Conservation (phyloP, 2,888 invertebrate species). For the Lysandra coridon region DNA sequence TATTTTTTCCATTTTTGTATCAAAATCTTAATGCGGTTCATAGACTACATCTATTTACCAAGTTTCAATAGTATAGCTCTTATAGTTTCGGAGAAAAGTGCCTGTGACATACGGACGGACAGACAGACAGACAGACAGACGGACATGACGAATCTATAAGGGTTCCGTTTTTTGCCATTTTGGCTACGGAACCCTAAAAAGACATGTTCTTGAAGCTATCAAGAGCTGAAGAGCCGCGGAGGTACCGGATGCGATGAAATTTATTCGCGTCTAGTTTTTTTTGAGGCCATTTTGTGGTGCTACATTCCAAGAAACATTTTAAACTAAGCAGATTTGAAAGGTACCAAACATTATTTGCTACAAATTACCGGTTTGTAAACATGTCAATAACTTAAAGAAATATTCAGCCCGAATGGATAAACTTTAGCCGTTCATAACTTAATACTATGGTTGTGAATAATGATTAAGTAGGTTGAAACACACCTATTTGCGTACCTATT, state of each 20-base stretch:
- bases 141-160: too few relatives aligned
- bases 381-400: slow-evolving; percentile 1
- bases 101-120: too few relatives aligned
- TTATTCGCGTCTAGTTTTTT: slow-evolving; percentile 75
- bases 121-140: too few relatives aligned
- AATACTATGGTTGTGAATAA: neutral
- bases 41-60: too few relatives aligned
- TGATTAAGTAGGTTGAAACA: neutral
- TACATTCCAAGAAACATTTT: slow-evolving; percentile 68
- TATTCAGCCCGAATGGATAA: slow-evolving; percentile 1
- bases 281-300: slow-evolving; percentile 62
- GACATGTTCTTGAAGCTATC: slow-evolving; percentile 76
- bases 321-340: slow-evolving; percentile 48
- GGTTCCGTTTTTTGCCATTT: too few relatives aligned
- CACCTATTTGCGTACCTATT: neutral
- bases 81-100: too few relatives aligned
- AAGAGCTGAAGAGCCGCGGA: slow-evolving; percentile 71
- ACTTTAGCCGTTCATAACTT: slow-evolving; percentile 4
- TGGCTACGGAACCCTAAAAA: slow-evolving; percentile 43
- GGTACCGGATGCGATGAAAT: slow-evolving; percentile 79
- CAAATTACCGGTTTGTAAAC: slow-evolving; percentile 27
- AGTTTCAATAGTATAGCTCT: too few relatives aligned
- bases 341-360: slow-evolving; percentile 32
- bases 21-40: too few relatives aligned
- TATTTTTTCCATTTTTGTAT: too few relatives aligned